These are phyloP conservation scores for Neoitamus cyanurus DNA, from an alignment of 2,888 invertebrate species.

Conservation along the genomic window DNA sequence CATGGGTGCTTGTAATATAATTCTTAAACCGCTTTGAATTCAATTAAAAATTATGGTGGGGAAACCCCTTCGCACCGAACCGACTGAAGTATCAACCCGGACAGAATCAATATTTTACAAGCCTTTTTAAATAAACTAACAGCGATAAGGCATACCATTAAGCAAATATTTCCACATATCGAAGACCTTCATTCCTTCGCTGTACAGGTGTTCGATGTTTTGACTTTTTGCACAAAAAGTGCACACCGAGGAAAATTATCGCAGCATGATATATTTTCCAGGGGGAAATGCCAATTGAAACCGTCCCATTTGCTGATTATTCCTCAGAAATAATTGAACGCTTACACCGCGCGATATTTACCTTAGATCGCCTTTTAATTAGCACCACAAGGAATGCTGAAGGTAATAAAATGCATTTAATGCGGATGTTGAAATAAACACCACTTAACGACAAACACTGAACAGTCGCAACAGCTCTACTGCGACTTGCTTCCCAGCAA, in stretches of 20 bases:
- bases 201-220: background rate
- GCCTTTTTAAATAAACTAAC: background rate
- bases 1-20: no score
- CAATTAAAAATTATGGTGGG: background rate
- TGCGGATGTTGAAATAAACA: conserved; percentile 6
- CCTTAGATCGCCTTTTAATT: conserved; percentile 7
- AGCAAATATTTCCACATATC: background rate
- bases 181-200: background rate
- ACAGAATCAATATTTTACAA: conserved; percentile 9
- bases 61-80: background rate
- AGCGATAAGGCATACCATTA: background rate
- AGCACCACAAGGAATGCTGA: background rate
- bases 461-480: background rate
- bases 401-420: conserved; percentile 6
- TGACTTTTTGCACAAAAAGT: background rate
- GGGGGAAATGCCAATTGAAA: background rate
- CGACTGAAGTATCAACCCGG: background rate
- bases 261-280: background rate
- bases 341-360: background rate
- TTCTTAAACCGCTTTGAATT: background rate
- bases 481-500: background rate
- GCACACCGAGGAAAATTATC: background rate
- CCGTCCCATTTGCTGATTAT: conserved; percentile 6
- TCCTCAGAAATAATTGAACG: conserved; percentile 4
- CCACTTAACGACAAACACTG: background rate